Conservation (phyloP, 2,888 invertebrate species). For the Sycophila texana region DNA sequence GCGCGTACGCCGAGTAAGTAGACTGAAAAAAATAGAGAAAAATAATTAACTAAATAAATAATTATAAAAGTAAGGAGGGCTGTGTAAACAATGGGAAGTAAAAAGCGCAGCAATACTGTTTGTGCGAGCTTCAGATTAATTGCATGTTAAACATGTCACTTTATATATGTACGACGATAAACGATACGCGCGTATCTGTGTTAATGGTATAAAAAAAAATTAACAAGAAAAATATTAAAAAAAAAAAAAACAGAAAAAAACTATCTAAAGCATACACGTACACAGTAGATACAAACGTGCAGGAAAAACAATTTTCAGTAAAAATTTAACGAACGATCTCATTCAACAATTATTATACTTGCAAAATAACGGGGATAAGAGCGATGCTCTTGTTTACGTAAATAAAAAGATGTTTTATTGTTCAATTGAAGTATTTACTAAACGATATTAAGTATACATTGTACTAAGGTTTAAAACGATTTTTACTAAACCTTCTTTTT, state of each 20-base stretch:
- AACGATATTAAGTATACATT: slow-evolving; percentile 18
- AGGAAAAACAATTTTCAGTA: too few relatives aligned
- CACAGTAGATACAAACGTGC: background rate
- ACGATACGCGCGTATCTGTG: slow-evolving; percentile 70
- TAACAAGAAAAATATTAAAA: slow-evolving; percentile 38
- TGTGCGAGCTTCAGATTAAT: slow-evolving; percentile 75
- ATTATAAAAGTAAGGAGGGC: slow-evolving; percentile 65
- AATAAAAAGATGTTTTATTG: too few relatives aligned
- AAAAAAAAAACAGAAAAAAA: slow-evolving; percentile 38
- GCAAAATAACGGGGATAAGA: too few relatives aligned
- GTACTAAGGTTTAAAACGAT: too few relatives aligned
- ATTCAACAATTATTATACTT: too few relatives aligned
- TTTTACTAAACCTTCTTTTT: too few relatives aligned
- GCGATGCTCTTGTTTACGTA: too few relatives aligned
- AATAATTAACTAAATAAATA: slow-evolving; percentile 47
- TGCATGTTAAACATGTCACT: slow-evolving; percentile 76
- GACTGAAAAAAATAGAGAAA: slow-evolving; percentile 54
- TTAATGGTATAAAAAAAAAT: slow-evolving; percentile 69
- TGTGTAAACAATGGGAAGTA: slow-evolving; percentile 72
- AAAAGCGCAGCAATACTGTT: slow-evolving; percentile 74
- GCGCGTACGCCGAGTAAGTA: slow-evolving; percentile 53
- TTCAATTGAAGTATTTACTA: too few relatives aligned
- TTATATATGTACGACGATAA: slow-evolving; percentile 68
- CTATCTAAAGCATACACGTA: slow-evolving; percentile 56
- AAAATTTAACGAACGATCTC: too few relatives aligned